phyloP scores from a whole-genome alignment of 2,797 vertebrate genomes.

The Parauchenoglanis punctatus region DNA sequence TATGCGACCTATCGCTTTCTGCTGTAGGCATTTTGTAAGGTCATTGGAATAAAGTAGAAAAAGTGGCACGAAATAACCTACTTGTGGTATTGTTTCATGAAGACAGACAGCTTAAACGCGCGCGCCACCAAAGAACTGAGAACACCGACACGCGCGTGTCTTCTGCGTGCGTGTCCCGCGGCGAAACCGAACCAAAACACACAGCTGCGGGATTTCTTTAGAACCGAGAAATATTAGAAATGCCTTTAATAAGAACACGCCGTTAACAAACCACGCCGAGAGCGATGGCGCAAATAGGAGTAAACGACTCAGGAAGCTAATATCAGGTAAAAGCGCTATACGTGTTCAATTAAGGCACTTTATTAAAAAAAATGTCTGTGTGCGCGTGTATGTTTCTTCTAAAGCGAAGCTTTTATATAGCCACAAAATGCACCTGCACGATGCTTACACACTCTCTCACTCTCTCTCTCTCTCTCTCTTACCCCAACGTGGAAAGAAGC shows the following conservation, averaged over 20 bases:
- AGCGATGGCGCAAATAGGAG: too few relatives aligned
- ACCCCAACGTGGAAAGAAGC: conserved; percentile 64
- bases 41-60: background rate
- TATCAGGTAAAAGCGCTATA: background rate
- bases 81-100: background rate
- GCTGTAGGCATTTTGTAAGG: background rate
- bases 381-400: background rate
- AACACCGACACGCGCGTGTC: background rate
- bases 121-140: background rate
- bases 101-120: background rate
- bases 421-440: too few relatives aligned
- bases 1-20: background rate
- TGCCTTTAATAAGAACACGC: background rate
- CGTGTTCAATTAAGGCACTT: background rate
- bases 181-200: background rate
- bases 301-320: background rate
- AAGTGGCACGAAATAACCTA: background rate
- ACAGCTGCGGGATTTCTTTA: background rate
- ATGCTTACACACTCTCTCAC: background rate
- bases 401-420: background rate
- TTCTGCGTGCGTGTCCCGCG: background rate
- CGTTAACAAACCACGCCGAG: background rate
- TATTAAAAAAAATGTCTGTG: background rate
- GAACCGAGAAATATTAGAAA: background rate
- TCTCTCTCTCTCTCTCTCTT: conserved; percentile 44